phyloP scores from a whole-genome alignment of 2,797 vertebrate species.

The Denticeps clupeoides region DNA sequence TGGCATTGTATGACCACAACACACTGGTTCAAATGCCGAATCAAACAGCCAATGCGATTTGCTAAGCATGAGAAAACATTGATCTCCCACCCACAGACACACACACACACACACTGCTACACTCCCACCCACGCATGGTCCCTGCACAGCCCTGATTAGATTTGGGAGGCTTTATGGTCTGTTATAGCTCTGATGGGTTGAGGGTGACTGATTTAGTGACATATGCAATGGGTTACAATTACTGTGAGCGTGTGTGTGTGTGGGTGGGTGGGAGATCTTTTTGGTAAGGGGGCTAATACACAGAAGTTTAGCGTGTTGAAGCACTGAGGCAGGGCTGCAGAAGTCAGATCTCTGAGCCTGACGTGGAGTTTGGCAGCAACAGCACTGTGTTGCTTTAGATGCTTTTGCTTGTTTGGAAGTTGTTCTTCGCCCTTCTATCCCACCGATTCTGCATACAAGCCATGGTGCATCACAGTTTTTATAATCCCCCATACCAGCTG shows the following conservation, averaged over 20 bases:
- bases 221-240: background rate
- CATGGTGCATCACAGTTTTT: too few species aligned
- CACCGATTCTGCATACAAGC: too few species aligned
- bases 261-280: conserved; percentile 9
- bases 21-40: background rate
- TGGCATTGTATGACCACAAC: background rate
- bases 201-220: background rate
- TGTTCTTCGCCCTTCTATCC: too few species aligned
- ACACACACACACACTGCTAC: background rate
- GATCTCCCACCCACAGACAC: conserved; percentile 1
- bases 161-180: conserved; percentile 2
- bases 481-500: too few species aligned
- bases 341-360: too few species aligned
- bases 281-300: too few species aligned
- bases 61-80: background rate
- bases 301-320: too few species aligned
- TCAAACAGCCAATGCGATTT: background rate
- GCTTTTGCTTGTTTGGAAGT: too few species aligned
- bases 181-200: conserved; percentile 1
- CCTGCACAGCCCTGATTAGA: background rate
- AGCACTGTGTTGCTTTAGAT: too few species aligned
- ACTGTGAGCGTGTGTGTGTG: conserved; percentile 1
- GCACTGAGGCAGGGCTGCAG: too few species aligned
- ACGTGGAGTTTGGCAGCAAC: too few species aligned
- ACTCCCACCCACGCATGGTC: too few species aligned